phyloP scores from a whole-genome alignment of 2,888 invertebrate species.

The Eristalinus aeneus region DNA sequence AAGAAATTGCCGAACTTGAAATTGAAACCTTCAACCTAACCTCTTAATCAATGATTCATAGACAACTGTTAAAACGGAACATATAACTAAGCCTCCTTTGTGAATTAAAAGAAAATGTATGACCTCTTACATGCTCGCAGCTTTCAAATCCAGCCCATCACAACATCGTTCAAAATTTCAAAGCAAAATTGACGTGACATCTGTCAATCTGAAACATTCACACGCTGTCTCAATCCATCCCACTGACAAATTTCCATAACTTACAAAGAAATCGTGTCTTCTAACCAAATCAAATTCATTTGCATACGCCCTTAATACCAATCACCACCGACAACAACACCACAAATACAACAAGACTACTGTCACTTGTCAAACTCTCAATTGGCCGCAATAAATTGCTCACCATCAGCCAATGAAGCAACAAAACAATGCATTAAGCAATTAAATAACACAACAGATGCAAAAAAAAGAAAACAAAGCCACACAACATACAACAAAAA shows the following conservation, averaged over 20 bases:
- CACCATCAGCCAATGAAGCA: background rate
- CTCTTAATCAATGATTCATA: too few relatives aligned
- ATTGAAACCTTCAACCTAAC: too few relatives aligned
- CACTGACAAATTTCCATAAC: background rate
- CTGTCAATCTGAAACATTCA: background rate
- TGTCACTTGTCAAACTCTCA: background rate
- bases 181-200: background rate
- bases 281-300: background rate
- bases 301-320: background rate
- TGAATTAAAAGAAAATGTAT: too few relatives aligned
- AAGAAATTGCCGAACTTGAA: too few relatives aligned
- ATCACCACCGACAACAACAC: background rate
- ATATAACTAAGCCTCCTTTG: too few relatives aligned
- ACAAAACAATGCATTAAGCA: background rate
- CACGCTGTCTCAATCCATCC: background rate
- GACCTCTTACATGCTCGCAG: too few relatives aligned
- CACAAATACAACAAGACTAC: background rate
- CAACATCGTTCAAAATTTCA: background rate
- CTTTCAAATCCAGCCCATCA: too few relatives aligned
- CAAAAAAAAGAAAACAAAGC: constrained; percentile 18
- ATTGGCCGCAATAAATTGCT: background rate
- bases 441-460: background rate
- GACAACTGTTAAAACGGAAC: too few relatives aligned
- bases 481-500: background rate
- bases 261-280: background rate